Percentiles rank a stretch among this genome's conserved stretches.
Evolutionary conservation across 2,888 invertebrate genomes (phyloP).

Genomic region (Hypselothyrea guttata): DNA sequence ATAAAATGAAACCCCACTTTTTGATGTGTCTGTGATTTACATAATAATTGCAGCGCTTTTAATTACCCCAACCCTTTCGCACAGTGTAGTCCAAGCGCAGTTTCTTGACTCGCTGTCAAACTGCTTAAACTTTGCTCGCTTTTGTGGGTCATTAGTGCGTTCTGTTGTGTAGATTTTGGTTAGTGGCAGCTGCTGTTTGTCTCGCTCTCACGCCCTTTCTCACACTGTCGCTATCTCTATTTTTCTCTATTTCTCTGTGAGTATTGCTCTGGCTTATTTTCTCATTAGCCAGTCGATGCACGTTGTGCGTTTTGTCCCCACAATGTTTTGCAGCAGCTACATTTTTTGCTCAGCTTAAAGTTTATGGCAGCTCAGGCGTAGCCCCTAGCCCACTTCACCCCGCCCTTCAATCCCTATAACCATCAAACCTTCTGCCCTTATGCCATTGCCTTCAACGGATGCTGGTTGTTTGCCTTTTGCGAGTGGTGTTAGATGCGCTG

Average conservation of each 20-base stretch:
- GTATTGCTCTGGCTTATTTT: conserved; percentile 54
- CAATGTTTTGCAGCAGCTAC: conserved; percentile 50
- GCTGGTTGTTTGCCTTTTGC: conserved; percentile 25
- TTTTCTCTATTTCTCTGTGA: conserved; percentile 34
- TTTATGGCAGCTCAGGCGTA: conserved; percentile 30
- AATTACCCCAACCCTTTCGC: neutral
- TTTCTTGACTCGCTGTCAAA: conserved; percentile 13
- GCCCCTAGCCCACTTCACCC: too few species aligned
- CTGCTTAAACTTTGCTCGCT: conserved; percentile 35
- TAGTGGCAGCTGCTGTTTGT: conserved; percentile 16
- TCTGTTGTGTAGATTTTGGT: conserved; percentile 40
- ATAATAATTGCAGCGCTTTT: neutral
- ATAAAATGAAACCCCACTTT: too few species aligned
- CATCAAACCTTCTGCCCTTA: too few species aligned
- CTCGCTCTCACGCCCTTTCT: neutral
- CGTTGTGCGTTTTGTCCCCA: conserved; percentile 66
- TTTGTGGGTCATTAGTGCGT: conserved; percentile 65
- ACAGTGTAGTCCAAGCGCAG: conserved; percentile 7
- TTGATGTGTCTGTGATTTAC: neutral
- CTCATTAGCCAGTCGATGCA: conserved; percentile 73
- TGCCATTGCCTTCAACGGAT: neutral
- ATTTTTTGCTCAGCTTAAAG: conserved; percentile 33
- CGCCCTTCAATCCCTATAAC: too few species aligned
- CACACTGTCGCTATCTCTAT: conserved; percentile 16
- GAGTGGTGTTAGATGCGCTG: conserved; percentile 44